Percentiles rank a stretch among this genome's conserved stretches.
Conservation (phyloP, 2,888 invertebrate genomes). For the Hymenopus coronatus region DNA sequence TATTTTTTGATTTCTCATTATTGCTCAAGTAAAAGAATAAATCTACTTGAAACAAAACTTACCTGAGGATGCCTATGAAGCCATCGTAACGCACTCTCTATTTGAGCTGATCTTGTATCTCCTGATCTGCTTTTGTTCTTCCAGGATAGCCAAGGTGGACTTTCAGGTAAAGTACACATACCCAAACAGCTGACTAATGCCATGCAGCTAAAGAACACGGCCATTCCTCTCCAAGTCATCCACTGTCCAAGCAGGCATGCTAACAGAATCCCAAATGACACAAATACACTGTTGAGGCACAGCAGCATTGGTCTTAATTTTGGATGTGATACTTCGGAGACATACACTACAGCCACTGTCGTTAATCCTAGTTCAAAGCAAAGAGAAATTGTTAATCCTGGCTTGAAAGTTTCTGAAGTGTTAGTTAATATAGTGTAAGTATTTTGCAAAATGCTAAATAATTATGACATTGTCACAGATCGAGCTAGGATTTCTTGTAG, state of each 20-base stretch:
- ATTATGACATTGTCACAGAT: no score
- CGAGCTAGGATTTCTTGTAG: no score
- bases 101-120: conserved; percentile 36
- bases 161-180: conserved; percentile 53
- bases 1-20: no score
- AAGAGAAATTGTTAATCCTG: not conserved
- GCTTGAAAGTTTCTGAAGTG: not conserved
- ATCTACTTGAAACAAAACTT: conserved; percentile 29
- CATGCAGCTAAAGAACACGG: conserved; percentile 48
- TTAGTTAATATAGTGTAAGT: no score
- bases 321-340: conserved; percentile 57
- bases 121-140: conserved; percentile 21
- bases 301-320: conserved; percentile 54
- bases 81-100: conserved; percentile 48
- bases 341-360: conserved; percentile 55
- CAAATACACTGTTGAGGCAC: conserved; percentile 56
- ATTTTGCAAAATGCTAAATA: no score
- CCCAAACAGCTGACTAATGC: conserved; percentile 44
- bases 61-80: conserved; percentile 49
- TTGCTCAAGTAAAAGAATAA: no score
- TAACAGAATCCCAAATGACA: conserved; percentile 56
- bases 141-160: conserved; percentile 55
- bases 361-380: conserved; percentile 47
- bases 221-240: conserved; percentile 52
- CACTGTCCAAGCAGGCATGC: conserved; percentile 52